Base-by-base conservation (phyloP, 1,140 invertebrate species). In the Drosophila truncata region DNA sequence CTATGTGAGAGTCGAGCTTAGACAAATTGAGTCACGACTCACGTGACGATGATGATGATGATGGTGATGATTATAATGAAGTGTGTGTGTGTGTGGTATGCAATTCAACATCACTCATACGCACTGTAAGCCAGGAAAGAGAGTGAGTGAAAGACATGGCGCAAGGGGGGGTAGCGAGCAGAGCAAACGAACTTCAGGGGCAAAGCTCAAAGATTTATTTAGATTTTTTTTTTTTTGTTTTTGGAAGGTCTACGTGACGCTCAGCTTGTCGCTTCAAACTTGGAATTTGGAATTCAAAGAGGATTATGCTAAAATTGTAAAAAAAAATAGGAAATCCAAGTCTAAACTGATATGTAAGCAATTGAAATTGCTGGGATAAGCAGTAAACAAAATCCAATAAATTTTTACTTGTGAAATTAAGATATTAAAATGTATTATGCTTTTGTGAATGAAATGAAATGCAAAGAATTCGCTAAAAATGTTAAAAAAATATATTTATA, bases 11-110 rank as follows among this genome's bases (percentile, higher is more conserved):
- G 39, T 27, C 14, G 18, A 37, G 61, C 74, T 78, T 78, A 55
- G 41, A 61, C 74, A 61, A 78, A 78, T 78, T 69, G 74, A 78
- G 74, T 78, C 74, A 78, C 78, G 76, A 79, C 42, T 65, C 55
- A 55, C 74, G 55, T 47, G 55, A 77, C 65, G 71, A 65, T 61
- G 52, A 29, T 80, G 31, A 33, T 9, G 7, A 29, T 29, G n/a
- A n/a, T n/a, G n/a, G n/a, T 29, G 29, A 29, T 29, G 50, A 78
- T 67, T 49, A 29, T 67, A 44, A 63, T 80, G 62, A 37, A 47
- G 37, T 20, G 47, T 55, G 59, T 58, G 57, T 44, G 57, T n/a
- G 39, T 10, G 8, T 11, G 35, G 59, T n/a, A 31, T 54, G 58
- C 31, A 59, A 46, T 37, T 18, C 61, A 58, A 39, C 61, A 82